Base-by-base conservation (phyloP, 2,888 invertebrate genomes). In the Cryptus viduatorius region DNA sequence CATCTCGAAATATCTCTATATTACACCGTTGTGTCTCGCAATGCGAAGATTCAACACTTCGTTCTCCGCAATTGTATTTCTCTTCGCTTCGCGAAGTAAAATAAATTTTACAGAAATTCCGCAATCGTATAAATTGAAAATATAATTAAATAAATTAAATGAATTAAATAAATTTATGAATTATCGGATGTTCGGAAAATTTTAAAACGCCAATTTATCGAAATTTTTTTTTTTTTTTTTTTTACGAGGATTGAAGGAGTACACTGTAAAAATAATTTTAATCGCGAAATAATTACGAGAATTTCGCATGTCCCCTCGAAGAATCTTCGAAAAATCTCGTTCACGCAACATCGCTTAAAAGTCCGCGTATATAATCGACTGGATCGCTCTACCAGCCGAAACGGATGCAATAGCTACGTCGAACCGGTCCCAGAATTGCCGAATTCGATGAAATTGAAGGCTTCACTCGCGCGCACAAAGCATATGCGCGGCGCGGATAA, bases 381-480 rank as follows among this genome's bases (percentile, higher is more conserved):
- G 31, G 50, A 24, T 46, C 24, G 67, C 42, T 10, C 8, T 44
- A 14, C 42, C 16, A 16, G 12, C 24, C 16, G 46, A 1, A 37
- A 37, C 14, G 16, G 50, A 65, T 65, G 65, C 75, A 44, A 68
- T 59, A 29, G 46, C 7, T 7, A 14, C 19, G 42, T 5, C 37
- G 48, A 69, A 71, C 78, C 78, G 71, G 78, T 79, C 16, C 16
- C 24, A 42, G 61, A 79, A 79, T 71, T 48, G 78, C 48, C 61
- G 65, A 71, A 79, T 79, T 79, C 64, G 69, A 16, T 19, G 64
- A 71, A 59, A 69, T 61, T 37, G 7, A 61, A 10, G 12, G 1
- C 10, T 12, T 65, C 16, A 16, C 14, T 8, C 48, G 31, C 5
- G n/a, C 31, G 16, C 31, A 16, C 14, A n/a, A 12, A 42, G 44